phyloP scores from a whole-genome alignment of 2,888 invertebrate genomes.

The Litoditis marina region DNA sequence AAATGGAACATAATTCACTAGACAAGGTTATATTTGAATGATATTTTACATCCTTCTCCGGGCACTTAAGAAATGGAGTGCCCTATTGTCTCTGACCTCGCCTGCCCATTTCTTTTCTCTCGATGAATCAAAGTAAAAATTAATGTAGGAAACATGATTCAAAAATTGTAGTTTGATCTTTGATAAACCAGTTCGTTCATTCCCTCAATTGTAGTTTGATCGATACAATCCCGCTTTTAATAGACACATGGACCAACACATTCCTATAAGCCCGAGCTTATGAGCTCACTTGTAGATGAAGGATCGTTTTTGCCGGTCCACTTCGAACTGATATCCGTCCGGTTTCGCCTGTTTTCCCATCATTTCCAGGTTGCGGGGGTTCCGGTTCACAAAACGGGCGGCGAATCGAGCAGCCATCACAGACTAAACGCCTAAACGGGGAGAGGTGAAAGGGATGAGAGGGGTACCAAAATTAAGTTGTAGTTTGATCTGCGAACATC shows the following conservation, averaged over 20 bases:
- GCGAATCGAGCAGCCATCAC: conserved; percentile 26
- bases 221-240: neutral
- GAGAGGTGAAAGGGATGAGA: too few relatives aligned
- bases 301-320: conserved; percentile 34
- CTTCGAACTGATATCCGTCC: conserved; percentile 54
- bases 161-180: too few relatives aligned
- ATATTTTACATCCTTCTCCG: too few relatives aligned
- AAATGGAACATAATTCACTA: neutral
- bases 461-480: too few relatives aligned
- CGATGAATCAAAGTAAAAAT: too few relatives aligned
- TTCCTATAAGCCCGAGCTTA: neutral
- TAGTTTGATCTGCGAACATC: too few relatives aligned
- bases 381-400: conserved; percentile 31
- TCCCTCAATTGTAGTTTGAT: too few relatives aligned
- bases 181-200: neutral
- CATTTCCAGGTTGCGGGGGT: conserved; percentile 55
- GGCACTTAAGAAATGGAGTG: too few relatives aligned
- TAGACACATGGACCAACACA: conserved; percentile 4
- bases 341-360: conserved; percentile 41
- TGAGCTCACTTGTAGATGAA: conserved; percentile 50
- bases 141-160: too few relatives aligned
- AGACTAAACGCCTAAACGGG: too few relatives aligned
- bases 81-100: too few relatives aligned
- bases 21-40: neutral
- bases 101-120: too few relatives aligned